Percentiles rank a stretch among this genome's conserved stretches.
Conservation (phyloP, 30 jellyfish, hydroid and myxozoan species). For the Chironex yamaguchii region DNA sequence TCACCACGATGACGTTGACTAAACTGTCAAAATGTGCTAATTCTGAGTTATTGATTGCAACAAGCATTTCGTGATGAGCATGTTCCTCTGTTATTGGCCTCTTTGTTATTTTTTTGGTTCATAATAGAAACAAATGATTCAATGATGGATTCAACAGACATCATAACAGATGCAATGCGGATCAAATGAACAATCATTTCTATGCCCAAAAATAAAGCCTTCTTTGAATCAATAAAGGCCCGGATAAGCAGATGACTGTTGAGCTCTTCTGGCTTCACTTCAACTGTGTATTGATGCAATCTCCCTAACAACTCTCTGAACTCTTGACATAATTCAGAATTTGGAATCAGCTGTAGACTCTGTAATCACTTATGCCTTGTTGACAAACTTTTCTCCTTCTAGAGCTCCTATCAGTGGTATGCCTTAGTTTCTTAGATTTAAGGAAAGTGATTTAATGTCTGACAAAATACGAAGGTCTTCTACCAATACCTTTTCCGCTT, state of each 20-base stretch:
- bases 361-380: constrained; percentile 5
- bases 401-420: constrained; percentile 1
- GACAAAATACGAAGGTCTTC: neutral
- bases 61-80: constrained; percentile 29
- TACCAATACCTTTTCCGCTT: neutral
- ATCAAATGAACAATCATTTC: constrained; percentile 12
- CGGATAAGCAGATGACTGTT: neutral
- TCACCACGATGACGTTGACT: too few species aligned
- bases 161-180: constrained; percentile 32
- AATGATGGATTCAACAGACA: constrained; percentile 49
- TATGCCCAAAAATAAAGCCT: constrained; percentile 14
- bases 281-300: neutral
- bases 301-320: constrained; percentile 1
- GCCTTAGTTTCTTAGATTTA: neutral
- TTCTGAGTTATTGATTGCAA: constrained; percentile 8
- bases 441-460: neutral
- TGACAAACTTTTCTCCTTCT: constrained; percentile 5
- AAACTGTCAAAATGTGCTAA: too few species aligned
- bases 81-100: constrained; percentile 17
- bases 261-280: neutral
- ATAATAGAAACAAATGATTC: constrained; percentile 24
- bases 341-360: neutral
- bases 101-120: too few species aligned
- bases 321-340: constrained; percentile 3
- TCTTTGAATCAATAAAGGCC: constrained; percentile 8